Conservation (phyloP, 2,888 invertebrate species). For the Plemyria rubiginata region DNA sequence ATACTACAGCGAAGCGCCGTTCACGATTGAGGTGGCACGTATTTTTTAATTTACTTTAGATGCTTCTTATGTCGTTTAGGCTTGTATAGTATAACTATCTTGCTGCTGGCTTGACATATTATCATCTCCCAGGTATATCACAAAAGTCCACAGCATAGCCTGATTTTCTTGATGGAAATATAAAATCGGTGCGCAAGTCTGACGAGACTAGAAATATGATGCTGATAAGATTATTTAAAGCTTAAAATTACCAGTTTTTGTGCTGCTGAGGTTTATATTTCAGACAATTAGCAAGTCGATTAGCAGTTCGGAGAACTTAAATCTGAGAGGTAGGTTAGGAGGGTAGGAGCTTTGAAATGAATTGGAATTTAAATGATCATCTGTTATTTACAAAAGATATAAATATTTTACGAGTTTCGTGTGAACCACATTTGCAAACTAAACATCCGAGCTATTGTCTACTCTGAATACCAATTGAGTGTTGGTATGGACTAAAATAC, state of each 20-base stretch:
- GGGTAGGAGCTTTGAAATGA: not conserved
- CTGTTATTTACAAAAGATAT: not conserved
- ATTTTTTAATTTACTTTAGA: slow-evolving; percentile 43
- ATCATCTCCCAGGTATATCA: not conserved
- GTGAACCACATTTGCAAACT: slow-evolving; percentile 9
- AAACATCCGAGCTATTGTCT: slow-evolving; percentile 19
- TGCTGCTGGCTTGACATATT: not conserved
- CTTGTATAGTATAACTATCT: no score
- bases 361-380: slow-evolving; percentile 3
- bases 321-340: no score
- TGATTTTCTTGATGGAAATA: slow-evolving; percentile 3
- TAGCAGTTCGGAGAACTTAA: no score
- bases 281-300: no score
- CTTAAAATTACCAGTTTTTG: no score
- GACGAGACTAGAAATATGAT: not conserved
- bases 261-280: no score
- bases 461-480: slow-evolving; percentile 5
- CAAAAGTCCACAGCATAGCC: slow-evolving; percentile 10
- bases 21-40: slow-evolving; percentile 42
- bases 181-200: not conserved
- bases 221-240: not conserved
- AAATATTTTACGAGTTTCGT: not conserved
- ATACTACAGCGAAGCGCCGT: slow-evolving; percentile 45
- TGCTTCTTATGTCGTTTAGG: no score
- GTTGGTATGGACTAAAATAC: no score